Conservation (phyloP, 2,888 invertebrate species). For the Ecliptopera silaceata region DNA sequence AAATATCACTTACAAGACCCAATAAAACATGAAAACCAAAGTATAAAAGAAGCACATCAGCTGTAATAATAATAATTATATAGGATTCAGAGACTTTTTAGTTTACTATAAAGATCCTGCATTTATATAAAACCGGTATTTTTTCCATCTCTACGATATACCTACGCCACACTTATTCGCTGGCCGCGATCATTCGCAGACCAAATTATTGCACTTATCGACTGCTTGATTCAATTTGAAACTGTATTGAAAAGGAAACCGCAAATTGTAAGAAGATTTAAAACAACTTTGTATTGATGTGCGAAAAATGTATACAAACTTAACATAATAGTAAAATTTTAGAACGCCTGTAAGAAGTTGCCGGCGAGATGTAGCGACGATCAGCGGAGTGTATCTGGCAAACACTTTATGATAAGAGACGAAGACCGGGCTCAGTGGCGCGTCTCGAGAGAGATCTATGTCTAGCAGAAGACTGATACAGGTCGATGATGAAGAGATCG, state of each 20-base stretch:
- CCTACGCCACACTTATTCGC: slow-evolving; percentile 53
- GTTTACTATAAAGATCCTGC: neutral
- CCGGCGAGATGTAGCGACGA: no score
- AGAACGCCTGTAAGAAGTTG: neutral
- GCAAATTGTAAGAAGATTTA: slow-evolving; percentile 20
- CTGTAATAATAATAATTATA: no score
- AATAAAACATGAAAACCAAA: no score
- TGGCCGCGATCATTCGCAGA: slow-evolving; percentile 50
- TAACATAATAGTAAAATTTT: neutral
- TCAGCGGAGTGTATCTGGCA: no score
- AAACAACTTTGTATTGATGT: slow-evolving; percentile 6
- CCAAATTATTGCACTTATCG: slow-evolving; percentile 37
- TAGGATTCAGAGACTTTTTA: no score
- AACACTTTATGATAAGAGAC: no score
- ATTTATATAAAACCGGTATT: neutral
- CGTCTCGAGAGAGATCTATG: no score
- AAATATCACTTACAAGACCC: no score
- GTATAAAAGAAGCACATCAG: no score
- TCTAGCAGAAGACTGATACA: no score
- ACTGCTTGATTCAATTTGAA: slow-evolving; percentile 38
- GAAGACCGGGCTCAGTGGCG: no score
- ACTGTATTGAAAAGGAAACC: slow-evolving; percentile 30
- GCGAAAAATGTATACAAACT: neutral
- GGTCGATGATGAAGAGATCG: no score
- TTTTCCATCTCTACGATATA: slow-evolving; percentile 4